phyloP scores from a whole-genome alignment of 2,797 vertebrate genomes.

The Merluccius polli region DNA sequence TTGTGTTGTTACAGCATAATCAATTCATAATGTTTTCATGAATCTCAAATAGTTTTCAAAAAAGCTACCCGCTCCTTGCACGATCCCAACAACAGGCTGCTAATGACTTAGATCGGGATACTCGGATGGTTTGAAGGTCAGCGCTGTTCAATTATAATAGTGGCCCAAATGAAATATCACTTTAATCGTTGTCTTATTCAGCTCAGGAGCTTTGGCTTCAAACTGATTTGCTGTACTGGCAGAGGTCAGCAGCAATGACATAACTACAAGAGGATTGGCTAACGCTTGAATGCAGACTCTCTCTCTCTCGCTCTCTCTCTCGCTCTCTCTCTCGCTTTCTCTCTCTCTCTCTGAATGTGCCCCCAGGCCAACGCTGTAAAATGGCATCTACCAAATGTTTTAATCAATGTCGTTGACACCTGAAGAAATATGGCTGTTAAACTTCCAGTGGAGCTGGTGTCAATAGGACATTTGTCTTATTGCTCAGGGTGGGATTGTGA shows the following conservation, averaged over 20 bases:
- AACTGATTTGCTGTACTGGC: constrained; percentile 12
- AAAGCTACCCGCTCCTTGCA: neutral
- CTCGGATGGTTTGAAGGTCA: neutral
- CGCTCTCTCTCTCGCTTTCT: neutral
- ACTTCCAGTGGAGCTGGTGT: neutral
- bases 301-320: neutral
- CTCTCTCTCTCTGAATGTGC: neutral
- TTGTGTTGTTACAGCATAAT: neutral
- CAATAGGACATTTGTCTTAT: neutral
- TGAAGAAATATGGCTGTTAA: constrained; percentile 13
- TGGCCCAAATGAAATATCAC: constrained; percentile 5
- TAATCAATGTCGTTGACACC: constrained; percentile 25
- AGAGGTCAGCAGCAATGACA: constrained; percentile 8
- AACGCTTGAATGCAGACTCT: constrained; percentile 21
- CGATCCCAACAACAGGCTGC: neutral
- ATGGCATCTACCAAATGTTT: constrained; percentile 14
- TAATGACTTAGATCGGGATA: constrained; percentile 4
- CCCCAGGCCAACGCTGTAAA: constrained; percentile 9
- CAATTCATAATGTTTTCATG: neutral
- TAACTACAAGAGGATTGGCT: constrained; percentile 9
- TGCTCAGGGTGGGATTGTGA: neutral
- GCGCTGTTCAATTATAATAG: neutral
- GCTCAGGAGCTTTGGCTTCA: neutral
- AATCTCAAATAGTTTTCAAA: neutral
- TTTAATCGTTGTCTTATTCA: constrained; percentile 19